phyloP scores from a whole-genome alignment of 2,113 vertebrate genomes.

The Scomber japonicus region DNA sequence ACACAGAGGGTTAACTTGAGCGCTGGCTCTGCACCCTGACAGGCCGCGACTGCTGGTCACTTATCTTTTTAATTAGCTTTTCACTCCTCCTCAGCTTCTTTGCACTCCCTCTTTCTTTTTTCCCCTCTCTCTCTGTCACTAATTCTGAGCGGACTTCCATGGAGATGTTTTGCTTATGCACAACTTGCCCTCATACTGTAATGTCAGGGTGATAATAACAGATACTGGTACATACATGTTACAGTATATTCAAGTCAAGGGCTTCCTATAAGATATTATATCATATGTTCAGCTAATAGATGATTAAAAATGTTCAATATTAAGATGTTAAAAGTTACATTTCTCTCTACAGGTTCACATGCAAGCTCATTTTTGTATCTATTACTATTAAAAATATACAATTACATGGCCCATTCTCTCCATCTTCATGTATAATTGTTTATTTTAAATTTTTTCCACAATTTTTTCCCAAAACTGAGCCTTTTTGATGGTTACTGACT shows the following conservation, averaged over 20 bases:
- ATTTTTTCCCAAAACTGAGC: no score
- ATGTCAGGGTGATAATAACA: no score
- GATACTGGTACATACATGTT: neutral
- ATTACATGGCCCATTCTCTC: no score
- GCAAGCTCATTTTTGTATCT: no score
- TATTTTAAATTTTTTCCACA: no score
- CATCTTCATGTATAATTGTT: no score
- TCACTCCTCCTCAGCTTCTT: conserved; percentile 69
- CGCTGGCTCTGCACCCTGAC: conserved; percentile 70
- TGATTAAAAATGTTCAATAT: neutral
- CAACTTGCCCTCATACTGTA: conserved; percentile 3
- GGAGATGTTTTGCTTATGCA: conserved; percentile 36
- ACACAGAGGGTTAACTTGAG: conserved; percentile 76
- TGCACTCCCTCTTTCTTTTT: conserved; percentile 27
- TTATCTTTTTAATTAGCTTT: conserved; percentile 85
- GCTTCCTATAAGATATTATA: neutral
- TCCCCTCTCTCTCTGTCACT: conserved; percentile 50
- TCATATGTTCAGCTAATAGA: neutral
- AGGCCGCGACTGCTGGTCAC: conserved; percentile 78
- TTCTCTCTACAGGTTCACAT: no score
- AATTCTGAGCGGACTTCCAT: conserved; percentile 47
- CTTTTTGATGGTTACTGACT: no score
- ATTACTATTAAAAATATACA: no score
- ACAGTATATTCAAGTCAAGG: neutral
- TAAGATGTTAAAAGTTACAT: no score